Evolutionary conservation across 2,797 vertebrate genomes (phyloP), one percentile per base, ranked within the genome.

Genomic region (Eupleurogrammus muticus): DNA sequence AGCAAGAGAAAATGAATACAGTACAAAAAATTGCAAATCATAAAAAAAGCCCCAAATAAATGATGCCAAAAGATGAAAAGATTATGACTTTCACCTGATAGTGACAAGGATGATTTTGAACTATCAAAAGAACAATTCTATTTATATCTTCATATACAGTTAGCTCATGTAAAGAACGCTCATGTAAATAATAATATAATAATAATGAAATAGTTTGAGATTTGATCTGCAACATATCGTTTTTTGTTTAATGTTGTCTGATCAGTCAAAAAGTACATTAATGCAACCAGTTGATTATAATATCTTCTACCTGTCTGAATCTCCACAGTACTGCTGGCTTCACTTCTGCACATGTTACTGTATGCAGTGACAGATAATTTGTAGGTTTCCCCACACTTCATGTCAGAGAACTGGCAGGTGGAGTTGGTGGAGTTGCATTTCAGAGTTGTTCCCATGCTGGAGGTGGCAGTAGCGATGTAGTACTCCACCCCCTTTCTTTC

Each of bases 351-450:
- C 54, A n/a, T 48, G 32, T 36, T 19, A 21, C 52, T 76, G 57
- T 80, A 63, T 0, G 93, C 93, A 0, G 67, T 88, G 1, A 95
- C 92, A 2, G 80, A 83, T 67, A 95, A 88, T 13, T 19, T 2
- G n/a, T 93, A 94, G 23, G 79, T 89, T 50, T 83, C 54, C 3
- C 93, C 94, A 23, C 94, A 95, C 10, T 60, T 17, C 79, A 95
- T 65, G 20, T 65, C 19, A 20, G 75, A 13, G 70, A 95, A 91
- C 36, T 12, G 20, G 72, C 94, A 95, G 60, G 69, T 85, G 70
- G 89, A 82, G 50, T 56, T 70, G 58, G 85, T 92, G 38, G 92
- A 86, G 90, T 92, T 93, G 75, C 93, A 94, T 35, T 81, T 12
- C 50, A 12, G 17, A 3, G 35, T 54, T 9, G 1, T 42, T 54